Percentiles rank a stretch among this genome's conserved stretches.
These are phyloP conservation scores for Sitodiplosis mosellana DNA, from an alignment of 1,140 invertebrate species.

Conservation along the genomic window DNA sequence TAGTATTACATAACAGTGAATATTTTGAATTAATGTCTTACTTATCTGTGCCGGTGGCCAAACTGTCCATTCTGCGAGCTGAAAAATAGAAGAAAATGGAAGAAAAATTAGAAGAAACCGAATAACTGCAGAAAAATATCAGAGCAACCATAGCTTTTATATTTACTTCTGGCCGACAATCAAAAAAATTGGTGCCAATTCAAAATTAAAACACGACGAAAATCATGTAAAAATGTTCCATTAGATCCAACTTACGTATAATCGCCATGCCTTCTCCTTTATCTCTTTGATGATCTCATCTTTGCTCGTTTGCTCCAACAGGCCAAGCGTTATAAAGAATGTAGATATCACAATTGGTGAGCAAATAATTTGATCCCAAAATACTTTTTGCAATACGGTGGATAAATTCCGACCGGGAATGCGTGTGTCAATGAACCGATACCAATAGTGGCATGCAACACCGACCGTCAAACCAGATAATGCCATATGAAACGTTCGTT, in stretches of 20 bases:
- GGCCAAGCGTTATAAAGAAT: slow-evolving; percentile 61
- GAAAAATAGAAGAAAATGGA: too few relatives aligned
- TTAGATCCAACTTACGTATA: slow-evolving; percentile 53
- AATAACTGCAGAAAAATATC: too few relatives aligned
- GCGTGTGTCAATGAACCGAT: slow-evolving; percentile 44
- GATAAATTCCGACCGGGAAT: slow-evolving; percentile 42
- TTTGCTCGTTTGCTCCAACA: slow-evolving; percentile 44
- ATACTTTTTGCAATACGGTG: slow-evolving; percentile 64
- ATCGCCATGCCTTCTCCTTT: slow-evolving; percentile 51
- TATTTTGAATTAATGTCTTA: slow-evolving; percentile 3
- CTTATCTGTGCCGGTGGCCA: slow-evolving; percentile 64
- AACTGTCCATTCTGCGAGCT: slow-evolving; percentile 49
- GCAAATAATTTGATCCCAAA: slow-evolving; percentile 74
- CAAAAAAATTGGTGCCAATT: too few relatives aligned
- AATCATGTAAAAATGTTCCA: slow-evolving; percentile 54
- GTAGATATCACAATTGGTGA: slow-evolving; percentile 66
- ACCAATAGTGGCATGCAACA: slow-evolving; percentile 74
- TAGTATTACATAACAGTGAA: slow-evolving; percentile 24
- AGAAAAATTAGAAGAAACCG: too few relatives aligned
- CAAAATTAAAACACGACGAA: slow-evolving; percentile 29
- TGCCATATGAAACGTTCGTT: slow-evolving; percentile 59
- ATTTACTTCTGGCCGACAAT: too few relatives aligned
- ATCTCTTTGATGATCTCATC: slow-evolving; percentile 50
- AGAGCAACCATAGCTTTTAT: too few relatives aligned
- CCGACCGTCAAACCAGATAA: slow-evolving; percentile 57